phyloP scores from a whole-genome alignment of 2,888 invertebrate genomes.

The Poecilobothrus nobilitatus region DNA sequence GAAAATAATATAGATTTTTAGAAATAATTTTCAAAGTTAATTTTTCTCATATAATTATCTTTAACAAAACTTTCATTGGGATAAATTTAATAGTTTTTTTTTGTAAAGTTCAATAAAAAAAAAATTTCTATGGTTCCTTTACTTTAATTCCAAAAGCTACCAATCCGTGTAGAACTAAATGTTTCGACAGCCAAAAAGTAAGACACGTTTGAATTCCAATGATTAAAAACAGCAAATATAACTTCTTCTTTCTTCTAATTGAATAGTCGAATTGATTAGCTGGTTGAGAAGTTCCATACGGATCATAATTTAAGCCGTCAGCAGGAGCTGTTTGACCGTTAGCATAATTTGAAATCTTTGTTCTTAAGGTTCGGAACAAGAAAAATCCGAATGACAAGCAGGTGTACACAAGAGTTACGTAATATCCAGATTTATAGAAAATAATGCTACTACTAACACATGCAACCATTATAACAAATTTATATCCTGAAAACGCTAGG shows the following conservation, averaged over 20 bases:
- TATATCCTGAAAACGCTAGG: conserved; percentile 90
- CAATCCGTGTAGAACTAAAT: conserved; percentile 49
- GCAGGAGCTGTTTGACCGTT: conserved; percentile 38
- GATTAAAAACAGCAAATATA: conserved; percentile 87
- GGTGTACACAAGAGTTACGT: conserved; percentile 64
- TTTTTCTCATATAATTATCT: too few relatives aligned
- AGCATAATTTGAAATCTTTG: conserved; percentile 68
- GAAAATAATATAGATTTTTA: too few relatives aligned
- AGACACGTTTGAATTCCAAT: conserved; percentile 81
- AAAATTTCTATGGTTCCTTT: too few relatives aligned
- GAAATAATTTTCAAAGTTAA: too few relatives aligned
- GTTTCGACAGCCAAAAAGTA: conserved; percentile 91
- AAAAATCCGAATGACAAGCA: conserved; percentile 84
- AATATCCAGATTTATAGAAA: conserved; percentile 71
- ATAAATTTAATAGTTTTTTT: too few relatives aligned
- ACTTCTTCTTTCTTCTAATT: conserved; percentile 71
- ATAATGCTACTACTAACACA: conserved; percentile 64
- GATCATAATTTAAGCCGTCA: conserved; percentile 40
- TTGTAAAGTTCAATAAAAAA: too few relatives aligned
- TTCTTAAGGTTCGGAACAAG: conserved; percentile 77
- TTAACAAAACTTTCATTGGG: too few relatives aligned
- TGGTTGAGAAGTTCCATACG: conserved; percentile 42
- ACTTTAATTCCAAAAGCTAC: conserved; percentile 18
- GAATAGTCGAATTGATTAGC: conserved; percentile 39
- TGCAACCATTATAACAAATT: conserved; percentile 83